phyloP scores from a whole-genome alignment of 2,888 invertebrate genomes.

The Drosophila paranaensis region DNA sequence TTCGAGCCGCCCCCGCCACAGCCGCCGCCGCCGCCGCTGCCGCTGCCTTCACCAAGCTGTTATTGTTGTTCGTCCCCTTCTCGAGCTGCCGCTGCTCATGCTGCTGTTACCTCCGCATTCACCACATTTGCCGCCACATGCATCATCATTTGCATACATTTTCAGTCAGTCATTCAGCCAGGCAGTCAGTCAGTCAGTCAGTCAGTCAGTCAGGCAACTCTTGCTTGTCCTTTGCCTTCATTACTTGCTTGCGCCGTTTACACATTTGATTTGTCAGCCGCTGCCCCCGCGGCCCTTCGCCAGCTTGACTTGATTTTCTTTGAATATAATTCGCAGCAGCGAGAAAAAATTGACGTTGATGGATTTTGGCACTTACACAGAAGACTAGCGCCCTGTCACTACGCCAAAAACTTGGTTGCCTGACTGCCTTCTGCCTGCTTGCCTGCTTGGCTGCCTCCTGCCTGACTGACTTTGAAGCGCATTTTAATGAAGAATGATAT shows the following conservation, averaged over 20 bases:
- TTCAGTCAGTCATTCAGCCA: constrained; percentile 63
- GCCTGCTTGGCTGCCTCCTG: constrained; percentile 58
- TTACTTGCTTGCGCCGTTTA: constrained; percentile 67
- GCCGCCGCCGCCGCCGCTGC: background rate
- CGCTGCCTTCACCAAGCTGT: constrained; percentile 17
- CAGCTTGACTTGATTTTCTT: constrained; percentile 72
- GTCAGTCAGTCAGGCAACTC: constrained; percentile 37
- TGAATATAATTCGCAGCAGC: constrained; percentile 77
- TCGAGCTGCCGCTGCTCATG: background rate
- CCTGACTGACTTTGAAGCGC: constrained; percentile 77
- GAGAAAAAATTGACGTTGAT: constrained; percentile 81
- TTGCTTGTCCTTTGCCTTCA: constrained; percentile 57
- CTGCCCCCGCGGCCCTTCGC: constrained; percentile 1
- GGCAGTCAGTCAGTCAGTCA: constrained; percentile 33
- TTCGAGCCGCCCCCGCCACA: constrained; percentile 3
- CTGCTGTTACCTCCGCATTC: constrained; percentile 44
- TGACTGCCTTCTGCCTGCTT: constrained; percentile 27
- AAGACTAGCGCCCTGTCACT: constrained; percentile 72
- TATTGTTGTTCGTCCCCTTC: constrained; percentile 48
- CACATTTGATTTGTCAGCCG: constrained; percentile 63
- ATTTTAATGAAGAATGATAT: constrained; percentile 82
- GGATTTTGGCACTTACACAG: constrained; percentile 83
- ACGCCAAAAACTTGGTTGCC: constrained; percentile 57
- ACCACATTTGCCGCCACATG: constrained; percentile 79
- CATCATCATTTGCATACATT: constrained; percentile 81